phyloP scores from a whole-genome alignment of 1,140 invertebrate species.

The Ericerus pela region DNA sequence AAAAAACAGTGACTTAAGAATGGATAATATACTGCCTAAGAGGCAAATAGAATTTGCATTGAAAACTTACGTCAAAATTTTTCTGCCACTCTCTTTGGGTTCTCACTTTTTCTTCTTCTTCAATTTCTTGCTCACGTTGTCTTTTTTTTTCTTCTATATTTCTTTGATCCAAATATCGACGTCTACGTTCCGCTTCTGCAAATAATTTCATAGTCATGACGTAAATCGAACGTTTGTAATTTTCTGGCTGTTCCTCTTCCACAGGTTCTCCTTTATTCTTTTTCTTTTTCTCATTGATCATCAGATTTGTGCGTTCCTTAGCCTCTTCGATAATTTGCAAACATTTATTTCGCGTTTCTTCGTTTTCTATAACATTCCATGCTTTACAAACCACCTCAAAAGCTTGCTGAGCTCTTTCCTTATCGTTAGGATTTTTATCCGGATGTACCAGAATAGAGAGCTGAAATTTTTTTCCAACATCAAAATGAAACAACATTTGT shows the following conservation, averaged over 20 bases:
- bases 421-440: conserved; percentile 93
- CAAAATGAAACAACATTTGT: neutral
- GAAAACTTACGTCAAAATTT: conserved; percentile 72
- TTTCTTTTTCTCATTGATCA: conserved; percentile 89
- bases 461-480: conserved; percentile 32
- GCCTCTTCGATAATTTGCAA: conserved; percentile 95
- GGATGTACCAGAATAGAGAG: conserved; percentile 97
- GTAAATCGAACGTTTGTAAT: conserved; percentile 87
- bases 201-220: conserved; percentile 98
- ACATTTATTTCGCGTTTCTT: conserved; percentile 83
- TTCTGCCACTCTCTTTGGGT: conserved; percentile 90
- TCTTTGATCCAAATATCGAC: conserved; percentile 61
- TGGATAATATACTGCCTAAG: no score
- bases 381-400: conserved; percentile 91
- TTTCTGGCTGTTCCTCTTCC: conserved; percentile 86
- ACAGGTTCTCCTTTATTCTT: conserved; percentile 89
- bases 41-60: no score
- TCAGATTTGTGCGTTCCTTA: conserved; percentile 80
- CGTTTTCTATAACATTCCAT: conserved; percentile 91
- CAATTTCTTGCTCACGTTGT: conserved; percentile 85
- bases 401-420: conserved; percentile 81
- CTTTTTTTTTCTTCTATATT: conserved; percentile 89
- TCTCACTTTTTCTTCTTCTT: conserved; percentile 76
- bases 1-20: no score
- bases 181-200: conserved; percentile 86